phyloP scores from a whole-genome alignment of 2,888 invertebrate species.

The Diachrysia chrysitis region DNA sequence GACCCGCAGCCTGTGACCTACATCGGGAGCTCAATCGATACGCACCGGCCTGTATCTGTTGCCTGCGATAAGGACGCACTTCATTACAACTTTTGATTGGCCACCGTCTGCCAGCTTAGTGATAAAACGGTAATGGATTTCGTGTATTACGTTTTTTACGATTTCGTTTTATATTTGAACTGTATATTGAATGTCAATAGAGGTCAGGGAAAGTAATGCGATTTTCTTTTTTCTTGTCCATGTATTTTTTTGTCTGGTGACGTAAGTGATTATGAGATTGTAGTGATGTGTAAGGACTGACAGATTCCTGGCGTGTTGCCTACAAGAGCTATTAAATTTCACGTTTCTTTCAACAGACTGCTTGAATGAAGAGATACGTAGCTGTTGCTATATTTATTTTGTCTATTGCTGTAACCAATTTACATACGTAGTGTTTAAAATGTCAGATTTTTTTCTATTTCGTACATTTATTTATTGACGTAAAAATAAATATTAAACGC shows the following conservation, averaged over 20 bases:
- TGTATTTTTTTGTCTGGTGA: conserved; percentile 33
- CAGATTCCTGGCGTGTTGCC: conserved; percentile 45
- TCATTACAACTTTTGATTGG: conserved; percentile 72
- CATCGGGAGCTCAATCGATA: conserved; percentile 80
- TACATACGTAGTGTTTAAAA: neutral
- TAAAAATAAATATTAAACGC: too few relatives aligned
- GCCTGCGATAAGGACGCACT: conserved; percentile 65
- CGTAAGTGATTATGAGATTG: conserved; percentile 17
- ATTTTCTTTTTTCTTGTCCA: conserved; percentile 19
- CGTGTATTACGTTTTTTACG: conserved; percentile 35
- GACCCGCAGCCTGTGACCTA: conserved; percentile 90
- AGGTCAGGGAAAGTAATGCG: conserved; percentile 14
- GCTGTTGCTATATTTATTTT: conserved; percentile 12
- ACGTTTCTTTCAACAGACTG: conserved; percentile 29
- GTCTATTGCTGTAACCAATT: neutral
- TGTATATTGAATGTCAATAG: conserved; percentile 32
- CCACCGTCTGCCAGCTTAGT: conserved; percentile 50
- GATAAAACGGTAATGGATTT: conserved; percentile 63
- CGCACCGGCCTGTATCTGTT: conserved; percentile 68
- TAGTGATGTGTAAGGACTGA: conserved; percentile 23
- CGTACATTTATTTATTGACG: neutral
- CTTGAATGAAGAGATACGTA: conserved; percentile 44
- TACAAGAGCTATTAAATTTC: conserved; percentile 42
- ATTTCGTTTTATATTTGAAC: conserved; percentile 30
- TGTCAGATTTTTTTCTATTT: neutral